A percentile compares a stretch with the other conserved stretches of the same genome.
phyloP scores from a whole-genome alignment of 2,888 invertebrate species.

The Chelonus formosanus region DNA sequence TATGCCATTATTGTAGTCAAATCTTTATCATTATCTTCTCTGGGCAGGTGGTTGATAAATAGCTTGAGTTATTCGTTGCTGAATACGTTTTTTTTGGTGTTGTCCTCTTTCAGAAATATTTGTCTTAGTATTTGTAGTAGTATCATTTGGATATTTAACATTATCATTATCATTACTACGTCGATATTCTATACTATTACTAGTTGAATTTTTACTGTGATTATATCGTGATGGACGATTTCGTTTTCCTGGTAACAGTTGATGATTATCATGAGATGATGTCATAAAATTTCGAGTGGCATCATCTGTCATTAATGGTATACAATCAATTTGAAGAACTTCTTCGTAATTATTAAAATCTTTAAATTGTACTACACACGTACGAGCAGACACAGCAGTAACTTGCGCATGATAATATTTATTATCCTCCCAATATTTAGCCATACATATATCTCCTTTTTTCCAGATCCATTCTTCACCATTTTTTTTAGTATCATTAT shows the following conservation, averaged over 20 bases:
- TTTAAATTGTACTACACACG: constrained; percentile 85
- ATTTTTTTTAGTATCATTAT: constrained; percentile 46
- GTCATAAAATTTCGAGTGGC: constrained; percentile 28
- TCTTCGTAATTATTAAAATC: constrained; percentile 93
- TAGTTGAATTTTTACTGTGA: constrained; percentile 45
- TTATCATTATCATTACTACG: constrained; percentile 50
- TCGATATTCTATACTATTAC: constrained; percentile 53
- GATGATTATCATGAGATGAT: constrained; percentile 40
- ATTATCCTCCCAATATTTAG: constrained; percentile 93
- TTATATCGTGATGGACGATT: constrained; percentile 56
- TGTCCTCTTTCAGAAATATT: constrained; percentile 41
- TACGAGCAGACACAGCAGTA: constrained; percentile 81
- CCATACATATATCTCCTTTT: constrained; percentile 84
- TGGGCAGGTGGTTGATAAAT: constrained; percentile 63
- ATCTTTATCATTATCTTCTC: constrained; percentile 44
- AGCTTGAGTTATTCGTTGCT: constrained; percentile 59
- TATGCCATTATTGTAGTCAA: too few species aligned
- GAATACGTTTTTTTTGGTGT: constrained; percentile 51
- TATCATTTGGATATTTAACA: background rate
- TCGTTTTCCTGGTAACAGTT: background rate
- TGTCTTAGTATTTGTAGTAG: background rate
- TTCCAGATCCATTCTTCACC: constrained; percentile 71
- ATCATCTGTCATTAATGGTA: constrained; percentile 67
- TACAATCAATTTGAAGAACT: constrained; percentile 82
- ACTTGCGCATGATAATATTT: constrained; percentile 87